Percentiles rank a stretch among this genome's conserved stretches.
phyloP scores from a whole-genome alignment of 1,140 invertebrate species.

The Choristoneura fumiferana region DNA sequence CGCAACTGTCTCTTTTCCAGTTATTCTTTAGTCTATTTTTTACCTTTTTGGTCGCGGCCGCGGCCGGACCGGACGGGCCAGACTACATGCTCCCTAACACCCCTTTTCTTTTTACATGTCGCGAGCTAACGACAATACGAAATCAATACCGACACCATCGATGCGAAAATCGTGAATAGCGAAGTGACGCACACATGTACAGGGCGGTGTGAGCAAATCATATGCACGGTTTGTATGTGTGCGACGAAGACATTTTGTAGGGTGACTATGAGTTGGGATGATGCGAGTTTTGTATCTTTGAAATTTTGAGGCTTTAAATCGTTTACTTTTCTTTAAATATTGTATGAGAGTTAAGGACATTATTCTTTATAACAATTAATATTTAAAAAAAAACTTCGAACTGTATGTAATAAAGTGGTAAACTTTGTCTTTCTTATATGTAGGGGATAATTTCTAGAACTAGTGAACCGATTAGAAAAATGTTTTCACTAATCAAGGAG shows the following conservation, averaged over 20 bases:
- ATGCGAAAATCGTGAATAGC: slow-evolving; percentile 75
- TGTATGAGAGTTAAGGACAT: too few species aligned
- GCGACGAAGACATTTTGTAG: slow-evolving; percentile 55
- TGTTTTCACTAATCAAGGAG: too few species aligned
- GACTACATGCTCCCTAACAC: slow-evolving; percentile 50
- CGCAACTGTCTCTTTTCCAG: too few species aligned
- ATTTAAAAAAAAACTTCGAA: too few species aligned
- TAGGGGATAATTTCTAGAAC: too few species aligned
- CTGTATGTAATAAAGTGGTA: too few species aligned
- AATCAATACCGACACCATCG: slow-evolving; percentile 77
- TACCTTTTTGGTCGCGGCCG: background rate
- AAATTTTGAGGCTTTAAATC: background rate
- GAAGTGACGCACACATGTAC: slow-evolving; percentile 51
- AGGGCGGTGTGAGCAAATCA: slow-evolving; percentile 58
- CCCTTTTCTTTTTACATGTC: slow-evolving; percentile 75
- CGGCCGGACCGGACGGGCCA: slow-evolving; percentile 23
- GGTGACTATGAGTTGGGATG: slow-evolving; percentile 39
- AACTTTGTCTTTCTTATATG: too few species aligned
- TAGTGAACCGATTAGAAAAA: too few species aligned
- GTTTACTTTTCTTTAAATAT: too few species aligned
- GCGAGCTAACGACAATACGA: slow-evolving; percentile 76
- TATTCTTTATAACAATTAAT: too few species aligned
- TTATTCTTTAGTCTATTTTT: too few species aligned
- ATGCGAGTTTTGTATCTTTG: background rate
- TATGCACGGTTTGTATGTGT: slow-evolving; percentile 66